Evolutionary conservation across 1,140 invertebrate species (phyloP), one percentile per base, ranked within the genome.

Genomic region (Stegodyphus dumicola): DNA sequence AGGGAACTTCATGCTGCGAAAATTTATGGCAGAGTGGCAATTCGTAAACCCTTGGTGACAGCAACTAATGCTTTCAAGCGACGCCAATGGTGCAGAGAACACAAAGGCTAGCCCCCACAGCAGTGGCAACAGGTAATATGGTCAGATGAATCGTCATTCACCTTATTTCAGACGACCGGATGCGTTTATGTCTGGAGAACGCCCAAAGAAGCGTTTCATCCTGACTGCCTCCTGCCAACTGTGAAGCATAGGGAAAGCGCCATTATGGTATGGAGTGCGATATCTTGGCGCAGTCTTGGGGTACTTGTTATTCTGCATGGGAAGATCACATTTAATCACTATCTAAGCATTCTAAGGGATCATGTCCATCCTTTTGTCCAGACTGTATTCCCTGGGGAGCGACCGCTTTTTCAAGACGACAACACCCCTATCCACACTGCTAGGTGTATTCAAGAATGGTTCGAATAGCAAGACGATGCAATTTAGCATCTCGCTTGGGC

Each of bases 61-160:
- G 52, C 73, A 75, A 56, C 52, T 60, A 56, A 75, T 75, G 73
- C 73, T 60, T 75, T 75, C 73, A 75, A 75, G 73, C 54, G 5
- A 75, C 18, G 13, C 7, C 70, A 73, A 73, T 73, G 70, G 70
- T 73, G 5, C 70, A 49, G 48, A 73, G 70, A 73, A 54, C 70
- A 33, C 7, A 67, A 67, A 67, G 65, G 65, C 65, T 67, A 5
- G 5, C 6, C 65, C 17, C 17, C 65, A 67, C 65, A 67, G 65
- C 13, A 17, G 11, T 67, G 6, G 65, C 17, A 67, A 67, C 65
- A 67, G 17, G 65, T 13, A 67, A 67, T 67, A 67, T 67, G 65
- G 65, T 15, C 65, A 67, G 65, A 67, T 18, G 65, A 18, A 67
- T 67, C 65, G 65, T 67, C n/a, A 73, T 73, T 73, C 70, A 73